These are phyloP conservation scores for Psix sp. DNA, from an alignment of 1,140 invertebrate species.

Conservation along the genomic window DNA sequence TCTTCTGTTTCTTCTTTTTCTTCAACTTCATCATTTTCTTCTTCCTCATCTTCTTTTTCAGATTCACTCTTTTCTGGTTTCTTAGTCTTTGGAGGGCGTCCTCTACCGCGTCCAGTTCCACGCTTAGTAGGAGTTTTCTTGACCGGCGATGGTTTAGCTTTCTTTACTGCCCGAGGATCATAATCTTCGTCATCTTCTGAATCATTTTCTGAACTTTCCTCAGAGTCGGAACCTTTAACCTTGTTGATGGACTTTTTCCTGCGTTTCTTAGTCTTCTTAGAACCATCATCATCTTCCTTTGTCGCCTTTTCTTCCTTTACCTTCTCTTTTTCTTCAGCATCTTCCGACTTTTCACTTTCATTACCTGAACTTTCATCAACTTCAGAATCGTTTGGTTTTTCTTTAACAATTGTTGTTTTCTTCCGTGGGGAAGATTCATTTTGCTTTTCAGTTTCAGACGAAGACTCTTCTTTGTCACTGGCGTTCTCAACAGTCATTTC, in stretches of 20 bases:
- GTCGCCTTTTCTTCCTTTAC: constrained; percentile 13
- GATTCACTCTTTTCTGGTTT: constrained; percentile 35
- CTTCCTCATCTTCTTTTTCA: constrained; percentile 49
- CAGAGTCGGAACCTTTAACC: constrained; percentile 58
- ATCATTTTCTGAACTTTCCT: constrained; percentile 64
- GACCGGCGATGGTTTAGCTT: constrained; percentile 46
- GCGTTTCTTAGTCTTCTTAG: constrained; percentile 46
- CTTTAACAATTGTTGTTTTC: constrained; percentile 72
- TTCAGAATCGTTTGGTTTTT: constrained; percentile 70
- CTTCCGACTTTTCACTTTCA: constrained; percentile 31
- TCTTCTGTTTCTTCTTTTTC: constrained; percentile 14
- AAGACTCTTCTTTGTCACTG: constrained; percentile 69
- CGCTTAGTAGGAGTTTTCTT: constrained; percentile 58
- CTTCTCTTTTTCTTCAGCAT: constrained; percentile 16
- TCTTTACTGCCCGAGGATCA: constrained; percentile 65
- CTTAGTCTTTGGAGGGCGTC: constrained; percentile 39
- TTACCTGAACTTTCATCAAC: constrained; percentile 68
- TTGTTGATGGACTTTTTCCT: constrained; percentile 62
- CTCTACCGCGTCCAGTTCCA: constrained; percentile 54
- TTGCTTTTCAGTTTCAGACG: constrained; percentile 64
- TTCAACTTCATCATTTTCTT: constrained; percentile 40
- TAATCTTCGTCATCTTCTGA: constrained; percentile 70
- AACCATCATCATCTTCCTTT: constrained; percentile 16
- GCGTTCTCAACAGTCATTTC: constrained; percentile 73
- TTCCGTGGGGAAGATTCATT: constrained; percentile 60